Base-by-base conservation (phyloP, 2,888 invertebrate genomes). In the Protonemura montana region DNA sequence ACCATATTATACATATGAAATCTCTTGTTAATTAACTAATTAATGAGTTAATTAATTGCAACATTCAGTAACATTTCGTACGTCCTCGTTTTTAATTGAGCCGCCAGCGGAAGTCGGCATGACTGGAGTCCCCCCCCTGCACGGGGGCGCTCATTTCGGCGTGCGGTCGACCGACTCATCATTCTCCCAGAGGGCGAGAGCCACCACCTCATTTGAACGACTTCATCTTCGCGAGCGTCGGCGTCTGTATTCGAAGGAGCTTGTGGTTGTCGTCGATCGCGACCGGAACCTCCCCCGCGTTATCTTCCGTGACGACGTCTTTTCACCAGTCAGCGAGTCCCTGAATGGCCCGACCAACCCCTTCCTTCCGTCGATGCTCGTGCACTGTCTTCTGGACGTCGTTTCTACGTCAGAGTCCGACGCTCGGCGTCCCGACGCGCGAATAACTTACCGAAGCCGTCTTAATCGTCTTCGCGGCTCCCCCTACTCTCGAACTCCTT, bases 241-340 rank as follows among this genome's bases (percentile, higher is more conserved):
- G 3, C 59, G 41, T 28, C 81, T 59, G 1, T 21, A 59, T 10
- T 59, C 13, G 59, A 59, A 59, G 59, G 59, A 28, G 28, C 30
- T 16, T 41, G 59, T 42, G 83, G 83, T 59, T 27, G 84, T 76
- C 76, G 84, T 84, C 84, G 76, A 84, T 84, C 84, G 59, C 27
- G 16, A 76, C 84, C 84, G 84, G 84, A 84, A 84, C 59, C 28
- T 59, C 59, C 28, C 30, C 27, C 59, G 76, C 29, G 26, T 82
- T 82, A 78, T 78, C 78, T 78, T 13, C 78, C 27, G 41, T 82
- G 35, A 26, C 82, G 35, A 5, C 30, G 26, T 83, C 83, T 83
- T 83, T 83, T 83, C 83, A 35, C 42, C 28, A 81, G 83, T 84
- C 84, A 84, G 84, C 76, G 13, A 42, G 84, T 28, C 42, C n/a